Evolutionary conservation across 2,888 invertebrate genomes (phyloP).

Genomic region (Eledona agricola): DNA sequence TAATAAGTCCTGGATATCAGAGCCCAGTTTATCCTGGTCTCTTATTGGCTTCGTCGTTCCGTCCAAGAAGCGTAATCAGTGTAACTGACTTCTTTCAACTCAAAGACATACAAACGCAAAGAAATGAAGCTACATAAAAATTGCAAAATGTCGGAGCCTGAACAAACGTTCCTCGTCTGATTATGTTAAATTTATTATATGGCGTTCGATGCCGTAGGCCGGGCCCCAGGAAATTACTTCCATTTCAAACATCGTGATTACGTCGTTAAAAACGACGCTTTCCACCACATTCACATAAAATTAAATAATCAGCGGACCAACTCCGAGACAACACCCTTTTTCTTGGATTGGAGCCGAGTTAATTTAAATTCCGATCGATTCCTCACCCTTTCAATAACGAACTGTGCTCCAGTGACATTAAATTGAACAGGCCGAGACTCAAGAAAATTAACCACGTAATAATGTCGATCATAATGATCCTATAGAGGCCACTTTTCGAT

Average conservation of each 20-base stretch:
- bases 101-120: constrained; percentile 28
- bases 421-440: constrained; percentile 40
- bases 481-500: constrained; percentile 44
- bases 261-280: constrained; percentile 9
- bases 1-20: constrained; percentile 47
- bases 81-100: constrained; percentile 30
- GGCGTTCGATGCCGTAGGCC: constrained; percentile 17
- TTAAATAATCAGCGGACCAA: constrained; percentile 15
- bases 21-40: constrained; percentile 44
- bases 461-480: constrained; percentile 51
- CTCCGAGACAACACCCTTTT: constrained; percentile 13
- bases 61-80: constrained; percentile 37
- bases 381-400: constrained; percentile 37
- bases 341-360: constrained; percentile 24
- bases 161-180: constrained; percentile 24
- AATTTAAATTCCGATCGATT: constrained; percentile 42
- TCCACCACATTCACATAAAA: constrained; percentile 12
- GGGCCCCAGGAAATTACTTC: constrained; percentile 8
- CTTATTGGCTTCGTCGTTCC: constrained; percentile 30
- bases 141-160: constrained; percentile 27
- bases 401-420: constrained; percentile 42
- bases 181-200: constrained; percentile 35
- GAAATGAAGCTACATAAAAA: constrained; percentile 35
- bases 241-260: constrained; percentile 19
- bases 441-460: constrained; percentile 51